Percentiles rank a stretch among this genome's conserved stretches.
These are phyloP conservation scores for Dasyornis broadbenti DNA, from an alignment of 2,113 vertebrate genomes.

Conservation along the genomic window DNA sequence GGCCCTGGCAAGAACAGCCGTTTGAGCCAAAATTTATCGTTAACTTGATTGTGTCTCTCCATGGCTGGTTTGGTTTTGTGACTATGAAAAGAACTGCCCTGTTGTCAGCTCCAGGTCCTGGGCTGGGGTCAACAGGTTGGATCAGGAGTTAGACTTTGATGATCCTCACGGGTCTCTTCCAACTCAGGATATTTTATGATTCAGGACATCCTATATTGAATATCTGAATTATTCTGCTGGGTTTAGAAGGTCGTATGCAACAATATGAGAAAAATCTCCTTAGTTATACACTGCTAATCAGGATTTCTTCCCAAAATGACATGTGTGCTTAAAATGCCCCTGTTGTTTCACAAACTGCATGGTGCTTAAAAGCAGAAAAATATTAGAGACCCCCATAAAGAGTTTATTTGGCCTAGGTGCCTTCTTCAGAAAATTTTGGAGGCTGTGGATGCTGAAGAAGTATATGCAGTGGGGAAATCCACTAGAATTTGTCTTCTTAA, in stretches of 20 bases:
- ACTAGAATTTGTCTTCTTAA: background rate
- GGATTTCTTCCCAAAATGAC: background rate
- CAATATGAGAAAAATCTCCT: background rate
- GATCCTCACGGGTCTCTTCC: background rate
- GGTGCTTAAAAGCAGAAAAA: background rate
- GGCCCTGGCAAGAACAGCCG: background rate
- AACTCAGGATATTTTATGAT: background rate
- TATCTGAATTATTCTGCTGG: background rate
- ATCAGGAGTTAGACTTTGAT: background rate
- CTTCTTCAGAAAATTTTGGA: background rate
- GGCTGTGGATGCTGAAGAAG: background rate
- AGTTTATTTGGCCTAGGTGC: background rate
- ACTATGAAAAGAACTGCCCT: background rate
- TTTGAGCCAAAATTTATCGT: background rate
- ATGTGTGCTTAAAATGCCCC: fast-evolving
- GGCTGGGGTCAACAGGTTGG: background rate
- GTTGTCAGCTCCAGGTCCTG: background rate
- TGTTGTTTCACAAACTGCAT: fast-evolving
- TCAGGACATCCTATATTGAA: background rate
- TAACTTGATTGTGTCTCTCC: background rate
- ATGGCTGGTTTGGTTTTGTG: background rate
- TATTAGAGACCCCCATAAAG: background rate
- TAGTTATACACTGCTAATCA: background rate
- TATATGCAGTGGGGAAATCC: background rate
- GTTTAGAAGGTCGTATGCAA: fast-evolving